Percentiles rank a stretch among this genome's conserved stretches.
Conservation (phyloP, 2,113 vertebrate species). For the Chaetops frenatus region DNA sequence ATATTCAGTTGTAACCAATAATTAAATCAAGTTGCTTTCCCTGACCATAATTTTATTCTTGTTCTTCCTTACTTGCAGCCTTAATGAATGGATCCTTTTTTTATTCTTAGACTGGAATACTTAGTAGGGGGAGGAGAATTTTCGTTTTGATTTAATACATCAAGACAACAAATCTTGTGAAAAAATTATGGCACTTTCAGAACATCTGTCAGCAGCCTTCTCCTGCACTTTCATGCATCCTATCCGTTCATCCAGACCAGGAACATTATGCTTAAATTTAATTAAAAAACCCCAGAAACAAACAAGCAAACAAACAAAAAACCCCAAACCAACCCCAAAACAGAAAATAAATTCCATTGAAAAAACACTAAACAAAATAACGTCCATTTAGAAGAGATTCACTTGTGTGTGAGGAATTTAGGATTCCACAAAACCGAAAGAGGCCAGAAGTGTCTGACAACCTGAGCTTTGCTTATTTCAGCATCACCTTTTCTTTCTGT, state of each 20-base stretch:
- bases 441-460: not conserved
- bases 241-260: not conserved
- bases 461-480: not conserved
- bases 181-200: not conserved
- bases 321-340: not conserved
- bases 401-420: not conserved
- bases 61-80: not conserved
- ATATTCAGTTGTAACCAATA: not conserved
- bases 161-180: not conserved
- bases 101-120: not conserved
- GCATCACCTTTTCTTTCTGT: not conserved
- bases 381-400: not conserved
- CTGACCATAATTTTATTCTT: not conserved
- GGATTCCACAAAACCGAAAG: not conserved
- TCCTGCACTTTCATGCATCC: not conserved
- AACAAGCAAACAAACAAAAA: not conserved
- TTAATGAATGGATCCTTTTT: not conserved
- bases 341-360: not conserved
- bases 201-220: not conserved
- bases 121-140: not conserved
- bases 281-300: not conserved
- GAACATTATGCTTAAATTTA: not conserved
- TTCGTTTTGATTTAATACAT: not conserved
- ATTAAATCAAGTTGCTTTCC: not conserved
- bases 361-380: not conserved